A percentile compares a stretch with the other conserved stretches of the same genome.
phyloP scores from a whole-genome alignment of 2,113 vertebrate species.

The Acanthochromis polyacanthus region DNA sequence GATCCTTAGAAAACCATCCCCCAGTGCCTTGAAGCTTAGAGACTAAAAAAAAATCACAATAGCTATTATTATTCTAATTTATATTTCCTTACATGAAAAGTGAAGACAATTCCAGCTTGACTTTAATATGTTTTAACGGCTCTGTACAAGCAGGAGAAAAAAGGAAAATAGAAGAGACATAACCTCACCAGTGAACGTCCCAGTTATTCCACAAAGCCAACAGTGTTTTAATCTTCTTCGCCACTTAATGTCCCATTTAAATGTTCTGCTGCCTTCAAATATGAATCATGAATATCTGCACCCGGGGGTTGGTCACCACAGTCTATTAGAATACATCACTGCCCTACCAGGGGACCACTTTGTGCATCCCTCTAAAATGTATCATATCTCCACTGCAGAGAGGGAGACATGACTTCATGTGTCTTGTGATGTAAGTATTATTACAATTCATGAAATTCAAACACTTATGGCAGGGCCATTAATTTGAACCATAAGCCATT shows the following conservation, averaged over 20 bases:
- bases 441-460: constrained; percentile 99
- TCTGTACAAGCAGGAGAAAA: neutral
- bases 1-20: constrained; percentile 9
- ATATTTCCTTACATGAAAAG: constrained; percentile 8
- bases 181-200: constrained; percentile 47
- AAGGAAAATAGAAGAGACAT: constrained; percentile 15
- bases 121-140: constrained; percentile 15
- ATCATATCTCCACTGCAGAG: constrained; percentile 96
- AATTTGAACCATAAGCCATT: constrained; percentile 97
- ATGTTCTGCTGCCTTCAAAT: constrained; percentile 92
- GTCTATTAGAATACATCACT: constrained; percentile 99
- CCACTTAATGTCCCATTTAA: constrained; percentile 97
- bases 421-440: constrained; percentile 99
- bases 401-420: constrained; percentile 97
- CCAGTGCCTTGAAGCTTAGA: neutral
- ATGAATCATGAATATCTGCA: constrained; percentile 96
- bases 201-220: constrained; percentile 81
- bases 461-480: constrained; percentile 95
- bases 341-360: constrained; percentile 96
- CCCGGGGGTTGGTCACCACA: constrained; percentile 92
- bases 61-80: constrained; percentile 5
- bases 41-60: too few relatives aligned
- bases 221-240: constrained; percentile 91
- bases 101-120: neutral
- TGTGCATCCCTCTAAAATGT: constrained; percentile 95